These are phyloP conservation scores for Rhynchophorus ferrugineus DNA, from an alignment of 1,140 invertebrate genomes.

Conservation along the genomic window DNA sequence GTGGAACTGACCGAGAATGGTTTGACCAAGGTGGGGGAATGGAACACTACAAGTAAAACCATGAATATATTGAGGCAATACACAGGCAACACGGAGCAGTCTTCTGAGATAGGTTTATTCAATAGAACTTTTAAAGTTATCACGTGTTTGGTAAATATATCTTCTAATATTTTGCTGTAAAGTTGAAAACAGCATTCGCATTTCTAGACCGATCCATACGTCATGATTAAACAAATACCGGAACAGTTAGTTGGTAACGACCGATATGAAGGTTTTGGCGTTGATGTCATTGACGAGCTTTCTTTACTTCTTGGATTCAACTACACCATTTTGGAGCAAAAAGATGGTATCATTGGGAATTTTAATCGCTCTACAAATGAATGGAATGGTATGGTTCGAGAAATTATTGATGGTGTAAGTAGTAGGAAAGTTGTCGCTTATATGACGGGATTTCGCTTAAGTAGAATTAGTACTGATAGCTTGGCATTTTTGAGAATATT, in stretches of 20 bases:
- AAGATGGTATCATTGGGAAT: conserved; percentile 67
- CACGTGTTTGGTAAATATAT: conserved; percentile 64
- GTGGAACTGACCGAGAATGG: conserved; percentile 62
- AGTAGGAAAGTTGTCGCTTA: conserved; percentile 2
- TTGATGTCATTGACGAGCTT: conserved; percentile 73
- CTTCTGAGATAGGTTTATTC: conserved; percentile 49
- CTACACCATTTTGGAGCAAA: conserved; percentile 72
- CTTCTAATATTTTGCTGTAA: no score
- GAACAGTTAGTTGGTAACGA: conserved; percentile 67
- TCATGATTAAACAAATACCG: conserved; percentile 74
- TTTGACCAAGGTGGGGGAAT: conserved; percentile 63
- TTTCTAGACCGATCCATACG: conserved; percentile 59
- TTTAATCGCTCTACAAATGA: conserved; percentile 52
- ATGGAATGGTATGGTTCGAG: conserved; percentile 86
- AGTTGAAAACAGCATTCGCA: no score
- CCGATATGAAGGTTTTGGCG: conserved; percentile 71
- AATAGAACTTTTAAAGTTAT: conserved; percentile 82
- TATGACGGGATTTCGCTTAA: no score
- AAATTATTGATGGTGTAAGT: conserved; percentile 68
- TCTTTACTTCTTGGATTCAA: conserved; percentile 75
- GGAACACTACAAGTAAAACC: conserved; percentile 52
- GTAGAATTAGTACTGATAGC: no score
- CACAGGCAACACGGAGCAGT: conserved; percentile 35
- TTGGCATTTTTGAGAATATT: no score
- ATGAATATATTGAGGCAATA: conserved; percentile 42